A percentile compares a stretch with the other conserved stretches of the same genome.
Evolutionary conservation across 2,888 invertebrate genomes (phyloP).

Genomic region (Diadegma fenestrale): DNA sequence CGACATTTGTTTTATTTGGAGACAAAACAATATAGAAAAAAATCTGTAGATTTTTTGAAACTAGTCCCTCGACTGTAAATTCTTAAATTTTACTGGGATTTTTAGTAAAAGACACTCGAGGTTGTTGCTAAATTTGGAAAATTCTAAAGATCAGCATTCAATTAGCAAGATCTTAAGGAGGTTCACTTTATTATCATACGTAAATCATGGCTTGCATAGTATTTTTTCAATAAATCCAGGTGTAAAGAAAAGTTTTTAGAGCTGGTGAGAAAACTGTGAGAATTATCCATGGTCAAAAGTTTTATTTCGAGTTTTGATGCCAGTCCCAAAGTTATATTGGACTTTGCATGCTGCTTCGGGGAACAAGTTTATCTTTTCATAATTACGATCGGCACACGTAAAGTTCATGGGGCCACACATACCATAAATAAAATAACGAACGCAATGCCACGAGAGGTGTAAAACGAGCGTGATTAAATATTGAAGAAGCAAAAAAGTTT

Average conservation of each 20-base stretch:
- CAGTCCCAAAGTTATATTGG: neutral
- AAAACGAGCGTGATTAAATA: constrained; percentile 5
- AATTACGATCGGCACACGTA: constrained; percentile 1
- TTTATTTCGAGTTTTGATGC: neutral
- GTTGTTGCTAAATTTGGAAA: too few species aligned
- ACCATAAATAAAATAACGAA: neutral
- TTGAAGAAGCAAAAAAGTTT: constrained; percentile 1
- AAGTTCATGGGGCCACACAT: neutral
- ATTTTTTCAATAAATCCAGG: neutral
- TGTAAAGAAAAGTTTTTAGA: neutral
- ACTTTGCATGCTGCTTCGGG: neutral
- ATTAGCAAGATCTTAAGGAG: neutral
- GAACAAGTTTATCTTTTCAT: neutral
- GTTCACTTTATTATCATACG: neutral
- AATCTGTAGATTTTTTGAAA: too few species aligned
- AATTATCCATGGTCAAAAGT: neutral
- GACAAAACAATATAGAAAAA: too few species aligned
- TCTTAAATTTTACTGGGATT: too few species aligned
- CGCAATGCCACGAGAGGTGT: neutral
- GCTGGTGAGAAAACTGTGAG: neutral
- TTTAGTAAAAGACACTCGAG: too few species aligned
- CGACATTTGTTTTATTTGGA: too few species aligned
- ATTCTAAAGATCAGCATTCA: too few species aligned
- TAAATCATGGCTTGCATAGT: neutral
- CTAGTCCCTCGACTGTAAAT: too few species aligned